Evolutionary conservation across 2,797 vertebrate species (phyloP), one percentile per base, ranked within the genome.

Genomic region (Astyanax mexicanus): DNA sequence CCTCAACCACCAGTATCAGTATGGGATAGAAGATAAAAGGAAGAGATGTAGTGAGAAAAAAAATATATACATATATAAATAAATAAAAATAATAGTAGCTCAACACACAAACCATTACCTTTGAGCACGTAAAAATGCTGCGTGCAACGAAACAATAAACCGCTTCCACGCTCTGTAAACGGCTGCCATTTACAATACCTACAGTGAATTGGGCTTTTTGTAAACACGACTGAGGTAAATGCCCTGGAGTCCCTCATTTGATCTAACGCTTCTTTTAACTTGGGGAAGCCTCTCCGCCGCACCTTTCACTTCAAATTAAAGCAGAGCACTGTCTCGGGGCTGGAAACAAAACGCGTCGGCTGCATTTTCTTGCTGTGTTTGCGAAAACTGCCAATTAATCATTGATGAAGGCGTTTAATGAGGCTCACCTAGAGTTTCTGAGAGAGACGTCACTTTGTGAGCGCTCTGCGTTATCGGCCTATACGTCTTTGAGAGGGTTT

Each of bases 171-270:
- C 86, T 86, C 81, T 84, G 87, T 92, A 91, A 92, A 91, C 69
- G 88, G 78, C 76, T 81, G 75, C 81, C 81, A 87, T 93, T 93
- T 89, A 88, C 87, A 92, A 91, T 92, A 92, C 89, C 90, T 92
- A 92, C 90, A 92, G 88, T 83, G 80, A 82, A 85, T 77, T 84
- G 75, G 81, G 86, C 84, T 89, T 84, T 82, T 89, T 90, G 89
- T 89, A 88, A 86, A 90, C 89, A 89, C 86, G 88, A 90, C 89
- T 89, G 85, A 91, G 89, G 80, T 84, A 85, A 85, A 92, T 87
- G 88, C 89, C 93, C 89, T 83, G 83, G 88, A 89, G 90, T 83
- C 81, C 81, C 75, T 64, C 83, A 86, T 90, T 90, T 90, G 89
- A 91, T 90, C 88, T 79, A 86, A 83, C 86, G 83, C 83, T 85